Evolutionary conservation across 2,113 vertebrate species (phyloP).

Genomic region (Phylloscopus whistleri): DNA sequence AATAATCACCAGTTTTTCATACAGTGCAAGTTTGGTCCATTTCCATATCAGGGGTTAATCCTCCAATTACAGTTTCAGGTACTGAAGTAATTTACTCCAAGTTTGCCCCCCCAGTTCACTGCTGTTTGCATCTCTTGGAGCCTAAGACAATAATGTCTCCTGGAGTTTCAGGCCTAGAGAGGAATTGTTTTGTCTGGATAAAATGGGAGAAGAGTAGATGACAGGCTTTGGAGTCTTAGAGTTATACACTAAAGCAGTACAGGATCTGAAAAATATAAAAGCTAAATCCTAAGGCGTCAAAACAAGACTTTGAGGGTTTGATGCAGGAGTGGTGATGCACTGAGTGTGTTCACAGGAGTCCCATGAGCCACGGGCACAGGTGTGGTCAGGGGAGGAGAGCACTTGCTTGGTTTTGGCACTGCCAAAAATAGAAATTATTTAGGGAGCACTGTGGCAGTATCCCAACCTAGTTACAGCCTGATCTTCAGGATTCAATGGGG

Average conservation of each 20-base stretch:
- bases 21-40: neutral
- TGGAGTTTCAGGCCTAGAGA: neutral
- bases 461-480: neutral
- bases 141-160: neutral
- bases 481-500: neutral
- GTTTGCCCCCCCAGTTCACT: neutral
- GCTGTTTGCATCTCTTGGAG: neutral
- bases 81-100: neutral
- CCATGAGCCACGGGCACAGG: rapidly evolving
- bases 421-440: neutral
- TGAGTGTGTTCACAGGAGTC: neutral
- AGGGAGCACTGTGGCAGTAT: neutral
- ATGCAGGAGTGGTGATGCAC: neutral
- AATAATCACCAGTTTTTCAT: no score
- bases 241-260: neutral
- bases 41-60: neutral
- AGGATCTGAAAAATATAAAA: neutral
- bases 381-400: neutral
- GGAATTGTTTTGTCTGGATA: neutral
- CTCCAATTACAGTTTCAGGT: neutral
- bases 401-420: neutral
- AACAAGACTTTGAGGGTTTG: neutral
- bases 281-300: neutral
- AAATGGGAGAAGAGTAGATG: neutral
- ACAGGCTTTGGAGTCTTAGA: neutral